Percentiles rank a stretch among this genome's conserved stretches.
Evolutionary conservation across 2,888 invertebrate species (phyloP).

Genomic region (Cremastobaeus sp.): DNA sequence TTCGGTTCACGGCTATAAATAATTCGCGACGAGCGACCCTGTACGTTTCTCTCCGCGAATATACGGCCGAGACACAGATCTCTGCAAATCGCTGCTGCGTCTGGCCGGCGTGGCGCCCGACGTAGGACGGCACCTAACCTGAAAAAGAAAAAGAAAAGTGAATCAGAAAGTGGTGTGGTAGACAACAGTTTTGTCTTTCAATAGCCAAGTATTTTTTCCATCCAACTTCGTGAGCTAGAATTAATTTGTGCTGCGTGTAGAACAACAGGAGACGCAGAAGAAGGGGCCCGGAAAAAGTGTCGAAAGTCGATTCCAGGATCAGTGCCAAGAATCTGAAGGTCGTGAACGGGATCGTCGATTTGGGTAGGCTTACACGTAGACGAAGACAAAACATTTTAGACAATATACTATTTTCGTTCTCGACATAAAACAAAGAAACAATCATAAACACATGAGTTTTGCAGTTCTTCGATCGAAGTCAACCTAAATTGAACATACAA

Average conservation of each 20-base stretch:
- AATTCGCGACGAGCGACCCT: constrained; percentile 55
- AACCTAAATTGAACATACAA: no score
- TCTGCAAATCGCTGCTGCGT: constrained; percentile 56
- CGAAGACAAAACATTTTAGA: no score
- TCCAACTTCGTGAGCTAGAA: no score
- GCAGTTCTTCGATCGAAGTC: no score
- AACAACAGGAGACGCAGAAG: not conserved
- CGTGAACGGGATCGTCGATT: constrained; percentile 37
- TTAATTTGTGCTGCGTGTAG: no score
- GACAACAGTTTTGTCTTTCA: no score
- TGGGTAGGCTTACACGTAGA: constrained; percentile 47
- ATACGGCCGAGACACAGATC: constrained; percentile 60
- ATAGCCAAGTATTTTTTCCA: no score
- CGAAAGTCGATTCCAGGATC: constrained; percentile 36
- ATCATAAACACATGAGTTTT: no score
- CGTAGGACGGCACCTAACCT: constrained; percentile 41
- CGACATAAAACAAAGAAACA: no score
- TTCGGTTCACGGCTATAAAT: constrained; percentile 51
- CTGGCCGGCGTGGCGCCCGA: constrained; percentile 54
- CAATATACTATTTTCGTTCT: no score
- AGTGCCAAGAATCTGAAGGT: constrained; percentile 55
- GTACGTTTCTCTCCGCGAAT: constrained; percentile 58
- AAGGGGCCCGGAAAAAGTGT: constrained; percentile 25
- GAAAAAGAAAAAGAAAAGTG: constrained; percentile 50
- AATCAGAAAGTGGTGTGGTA: constrained; percentile 27